Evolutionary conservation across 2,888 invertebrate genomes (phyloP).

Genomic region (Drosophila longiperda): DNA sequence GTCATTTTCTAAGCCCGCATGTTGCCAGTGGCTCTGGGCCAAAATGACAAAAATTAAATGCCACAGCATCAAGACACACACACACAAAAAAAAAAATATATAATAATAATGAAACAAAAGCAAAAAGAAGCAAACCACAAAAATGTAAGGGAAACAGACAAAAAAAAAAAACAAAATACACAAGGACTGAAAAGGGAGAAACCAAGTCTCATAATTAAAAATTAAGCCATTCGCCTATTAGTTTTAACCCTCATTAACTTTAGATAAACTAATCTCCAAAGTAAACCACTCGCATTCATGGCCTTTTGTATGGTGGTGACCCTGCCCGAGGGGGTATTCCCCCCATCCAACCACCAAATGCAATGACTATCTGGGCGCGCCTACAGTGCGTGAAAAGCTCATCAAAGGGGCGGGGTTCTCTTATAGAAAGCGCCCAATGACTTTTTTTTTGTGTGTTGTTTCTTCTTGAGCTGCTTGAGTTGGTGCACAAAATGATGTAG

Average conservation of each 20-base stretch:
- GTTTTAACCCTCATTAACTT: constrained; percentile 82
- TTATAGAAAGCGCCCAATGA: constrained; percentile 52
- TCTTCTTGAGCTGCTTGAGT: constrained; percentile 21
- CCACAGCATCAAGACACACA: constrained; percentile 55
- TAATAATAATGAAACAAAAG: constrained; percentile 11
- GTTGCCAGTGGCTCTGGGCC: constrained; percentile 63
- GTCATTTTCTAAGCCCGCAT: constrained; percentile 57
- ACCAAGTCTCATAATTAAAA: constrained; percentile 80
- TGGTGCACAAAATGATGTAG: constrained; percentile 75
- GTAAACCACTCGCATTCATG: constrained; percentile 78
- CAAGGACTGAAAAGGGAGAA: constrained; percentile 40
- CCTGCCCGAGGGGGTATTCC: constrained; percentile 58
- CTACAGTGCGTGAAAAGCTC: constrained; percentile 80
- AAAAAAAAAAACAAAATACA: constrained; percentile 47
- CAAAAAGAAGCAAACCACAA: constrained; percentile 28
- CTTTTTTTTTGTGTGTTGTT: constrained; percentile 23
- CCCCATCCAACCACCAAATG: constrained; percentile 4
- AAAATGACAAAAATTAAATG: constrained; percentile 70
- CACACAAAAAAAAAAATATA: constrained; percentile 1
- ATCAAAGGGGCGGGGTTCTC: constrained; percentile 60
- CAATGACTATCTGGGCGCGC: constrained; percentile 58
- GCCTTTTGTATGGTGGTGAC: constrained; percentile 60
- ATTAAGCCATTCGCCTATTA: constrained; percentile 82
- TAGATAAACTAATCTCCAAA: constrained; percentile 81
- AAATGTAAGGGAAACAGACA: constrained; percentile 57